Evolutionary conservation across 2,113 vertebrate species (phyloP).

Genomic region (Petrocephalus microphthalmus): DNA sequence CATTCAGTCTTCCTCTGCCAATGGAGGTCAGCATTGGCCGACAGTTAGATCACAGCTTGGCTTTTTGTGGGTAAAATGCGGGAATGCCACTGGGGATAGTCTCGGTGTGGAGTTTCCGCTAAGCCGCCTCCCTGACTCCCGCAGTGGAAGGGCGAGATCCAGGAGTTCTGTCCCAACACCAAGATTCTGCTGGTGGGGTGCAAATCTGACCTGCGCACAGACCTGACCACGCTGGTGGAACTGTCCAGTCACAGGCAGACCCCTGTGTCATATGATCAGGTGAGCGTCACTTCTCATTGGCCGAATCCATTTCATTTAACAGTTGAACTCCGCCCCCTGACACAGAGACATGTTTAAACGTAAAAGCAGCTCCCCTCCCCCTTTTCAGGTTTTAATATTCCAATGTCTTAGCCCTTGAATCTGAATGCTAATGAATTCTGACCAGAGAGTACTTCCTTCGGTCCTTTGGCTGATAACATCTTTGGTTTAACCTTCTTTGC

Average conservation of each 20-base stretch:
- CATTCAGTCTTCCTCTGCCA: neutral
- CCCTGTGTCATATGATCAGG: slow-evolving; percentile 83
- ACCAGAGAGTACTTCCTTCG: neutral
- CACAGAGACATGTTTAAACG: neutral
- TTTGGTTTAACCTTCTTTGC: neutral
- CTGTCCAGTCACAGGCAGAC: slow-evolving; percentile 79
- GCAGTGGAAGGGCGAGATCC: slow-evolving; percentile 87
- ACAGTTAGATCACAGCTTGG: neutral
- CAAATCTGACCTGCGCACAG: slow-evolving; percentile 82
- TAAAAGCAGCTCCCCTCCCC: neutral
- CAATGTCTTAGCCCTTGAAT: neutral
- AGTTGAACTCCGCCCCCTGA: neutral
- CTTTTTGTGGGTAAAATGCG: neutral
- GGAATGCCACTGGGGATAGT: neutral
- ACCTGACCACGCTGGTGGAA: slow-evolving; percentile 77
- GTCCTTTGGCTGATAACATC: neutral
- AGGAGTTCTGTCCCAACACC: slow-evolving; percentile 85
- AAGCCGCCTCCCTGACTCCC: neutral
- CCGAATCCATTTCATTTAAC: neutral
- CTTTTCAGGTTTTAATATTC: neutral
- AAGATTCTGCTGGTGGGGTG: slow-evolving; percentile 86
- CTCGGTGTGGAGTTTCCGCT: neutral
- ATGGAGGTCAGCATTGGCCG: neutral
- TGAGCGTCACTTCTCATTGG: slow-evolving; percentile 38
- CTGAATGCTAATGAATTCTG: neutral